Percentiles rank a stretch among this genome's conserved stretches.
Conservation (phyloP, 2,113 vertebrate species). For the Alligator mississippiensis region DNA sequence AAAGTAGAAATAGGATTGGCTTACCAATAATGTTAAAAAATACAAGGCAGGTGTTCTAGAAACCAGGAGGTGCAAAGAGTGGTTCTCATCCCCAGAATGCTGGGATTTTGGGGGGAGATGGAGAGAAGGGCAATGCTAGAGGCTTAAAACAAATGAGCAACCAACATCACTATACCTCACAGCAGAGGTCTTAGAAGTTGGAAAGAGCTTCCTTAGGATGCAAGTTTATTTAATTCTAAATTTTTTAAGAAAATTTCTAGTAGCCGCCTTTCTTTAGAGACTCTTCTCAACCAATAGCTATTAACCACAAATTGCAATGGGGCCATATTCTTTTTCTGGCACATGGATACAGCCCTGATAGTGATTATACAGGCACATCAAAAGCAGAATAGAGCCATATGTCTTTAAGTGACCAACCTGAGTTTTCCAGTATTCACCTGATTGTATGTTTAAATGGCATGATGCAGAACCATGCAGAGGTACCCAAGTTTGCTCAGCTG, state of each 20-base stretch:
- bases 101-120: background rate
- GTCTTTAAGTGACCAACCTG: background rate
- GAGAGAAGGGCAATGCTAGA: background rate
- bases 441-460: too few species aligned
- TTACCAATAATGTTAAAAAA: background rate
- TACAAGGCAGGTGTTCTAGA: background rate
- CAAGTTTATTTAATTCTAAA: background rate
- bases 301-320: accelerated
- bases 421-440: too few species aligned
- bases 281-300: background rate
- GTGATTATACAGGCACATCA: background rate
- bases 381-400: background rate
- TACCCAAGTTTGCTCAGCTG: too few species aligned
- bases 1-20: background rate
- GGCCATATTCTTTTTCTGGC: background rate
- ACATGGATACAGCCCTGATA: background rate
- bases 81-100: background rate
- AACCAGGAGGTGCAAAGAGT: background rate
- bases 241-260: background rate
- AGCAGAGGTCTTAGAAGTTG: background rate
- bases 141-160: background rate
- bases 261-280: background rate
- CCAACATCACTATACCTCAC: background rate
- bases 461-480: too few species aligned
- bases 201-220: background rate